Conservation (phyloP, 2,797 vertebrate species). For the Spatula clypeata region DNA sequence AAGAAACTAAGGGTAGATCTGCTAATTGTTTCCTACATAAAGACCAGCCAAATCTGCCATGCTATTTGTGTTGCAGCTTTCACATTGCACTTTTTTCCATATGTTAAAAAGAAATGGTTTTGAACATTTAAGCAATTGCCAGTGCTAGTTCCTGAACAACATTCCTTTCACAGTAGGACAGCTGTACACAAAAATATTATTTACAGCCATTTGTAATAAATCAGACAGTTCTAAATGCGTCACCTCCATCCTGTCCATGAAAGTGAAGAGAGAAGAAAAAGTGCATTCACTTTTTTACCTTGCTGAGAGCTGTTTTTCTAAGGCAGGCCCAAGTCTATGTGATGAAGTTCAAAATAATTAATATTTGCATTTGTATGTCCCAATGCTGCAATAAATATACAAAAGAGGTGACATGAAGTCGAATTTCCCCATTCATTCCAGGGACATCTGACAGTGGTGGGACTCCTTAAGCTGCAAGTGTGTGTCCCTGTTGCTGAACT, state of each 20-base stretch:
- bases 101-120: neutral
- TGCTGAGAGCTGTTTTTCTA: conserved; percentile 70
- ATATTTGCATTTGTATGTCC: conserved; percentile 73
- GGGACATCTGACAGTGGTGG: neutral
- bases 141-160: conserved; percentile 36
- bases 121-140: neutral
- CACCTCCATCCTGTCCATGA: conserved; percentile 78
- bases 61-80: neutral
- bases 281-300: conserved; percentile 81
- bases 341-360: conserved; percentile 75
- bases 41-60: neutral
- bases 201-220: conserved; percentile 85
- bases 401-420: conserved; percentile 31
- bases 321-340: conserved; percentile 42
- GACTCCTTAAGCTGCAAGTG: neutral
- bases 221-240: conserved; percentile 73
- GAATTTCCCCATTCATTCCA: neutral
- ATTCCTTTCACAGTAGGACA: conserved; percentile 82
- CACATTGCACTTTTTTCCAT: neutral
- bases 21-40: neutral
- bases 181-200: conserved; percentile 80
- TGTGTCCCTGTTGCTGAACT: neutral
- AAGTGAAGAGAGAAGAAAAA: conserved; percentile 70
- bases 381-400: conserved; percentile 43
- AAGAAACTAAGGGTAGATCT: neutral